phyloP scores from a whole-genome alignment of 2,888 invertebrate species.

The Netelia inedita region DNA sequence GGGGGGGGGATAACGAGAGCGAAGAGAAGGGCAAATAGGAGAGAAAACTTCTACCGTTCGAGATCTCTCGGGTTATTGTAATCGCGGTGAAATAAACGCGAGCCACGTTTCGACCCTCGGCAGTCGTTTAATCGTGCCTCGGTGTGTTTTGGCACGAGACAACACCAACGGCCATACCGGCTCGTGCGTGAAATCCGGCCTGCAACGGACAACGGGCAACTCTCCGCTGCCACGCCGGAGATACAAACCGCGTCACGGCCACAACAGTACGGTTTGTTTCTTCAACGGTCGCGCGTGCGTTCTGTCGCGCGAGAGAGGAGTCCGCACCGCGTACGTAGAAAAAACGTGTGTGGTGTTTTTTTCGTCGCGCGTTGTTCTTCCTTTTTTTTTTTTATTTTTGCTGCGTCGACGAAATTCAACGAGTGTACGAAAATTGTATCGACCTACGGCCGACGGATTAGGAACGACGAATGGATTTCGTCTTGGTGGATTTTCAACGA shows the following conservation, averaged over 20 bases:
- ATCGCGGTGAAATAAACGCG: conserved; percentile 25
- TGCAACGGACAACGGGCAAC: conserved; percentile 52
- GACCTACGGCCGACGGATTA: neutral
- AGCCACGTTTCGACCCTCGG: conserved; percentile 43
- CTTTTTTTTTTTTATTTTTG: conserved; percentile 28
- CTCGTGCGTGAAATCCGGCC: conserved; percentile 74
- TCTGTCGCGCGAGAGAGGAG: neutral
- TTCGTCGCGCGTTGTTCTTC: conserved; percentile 3
- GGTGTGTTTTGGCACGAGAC: conserved; percentile 75
- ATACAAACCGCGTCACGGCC: conserved; percentile 28
- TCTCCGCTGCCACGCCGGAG: conserved; percentile 28
- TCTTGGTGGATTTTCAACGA: conserved; percentile 28
- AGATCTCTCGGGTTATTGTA: neutral
- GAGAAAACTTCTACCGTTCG: neutral
- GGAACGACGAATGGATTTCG: neutral
- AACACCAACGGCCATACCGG: conserved; percentile 74
- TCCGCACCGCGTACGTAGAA: no score
- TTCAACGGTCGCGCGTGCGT: neutral
- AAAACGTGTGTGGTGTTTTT: neutral
- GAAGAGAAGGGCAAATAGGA: neutral
- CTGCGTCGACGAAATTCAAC: conserved; percentile 15
- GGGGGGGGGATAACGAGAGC: neutral
- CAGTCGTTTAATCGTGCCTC: conserved; percentile 51
- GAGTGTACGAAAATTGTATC: conserved; percentile 19
- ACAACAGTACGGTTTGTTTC: conserved; percentile 70